Evolutionary conservation across 92 coral and sea anemone genomes (phyloP).

Genomic region (Muricea muricata): DNA sequence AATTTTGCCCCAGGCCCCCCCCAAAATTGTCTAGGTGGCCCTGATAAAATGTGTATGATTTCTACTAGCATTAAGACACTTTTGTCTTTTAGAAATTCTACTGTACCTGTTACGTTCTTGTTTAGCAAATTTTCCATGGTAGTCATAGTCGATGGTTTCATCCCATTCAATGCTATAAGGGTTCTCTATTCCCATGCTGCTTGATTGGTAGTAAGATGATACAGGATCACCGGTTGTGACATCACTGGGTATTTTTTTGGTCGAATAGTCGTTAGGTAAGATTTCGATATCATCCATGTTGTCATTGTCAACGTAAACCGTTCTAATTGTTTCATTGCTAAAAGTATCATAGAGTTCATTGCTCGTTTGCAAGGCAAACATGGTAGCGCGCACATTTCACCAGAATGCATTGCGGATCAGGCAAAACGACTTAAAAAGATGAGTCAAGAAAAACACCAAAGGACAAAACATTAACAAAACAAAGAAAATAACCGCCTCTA

Average conservation of each 20-base stretch:
- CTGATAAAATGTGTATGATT: too few relatives aligned
- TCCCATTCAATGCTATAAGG: conserved; percentile 68
- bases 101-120: background rate
- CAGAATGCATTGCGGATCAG: too few relatives aligned
- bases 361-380: too few relatives aligned
- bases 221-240: background rate
- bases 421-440: too few relatives aligned
- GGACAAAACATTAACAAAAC: too few relatives aligned
- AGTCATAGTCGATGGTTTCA: conserved; percentile 89
- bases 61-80: too few relatives aligned
- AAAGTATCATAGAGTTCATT: background rate
- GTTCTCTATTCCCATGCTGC: background rate
- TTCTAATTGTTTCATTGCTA: background rate
- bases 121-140: background rate
- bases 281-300: background rate
- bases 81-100: too few relatives aligned
- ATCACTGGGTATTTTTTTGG: background rate
- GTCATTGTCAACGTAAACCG: conserved; percentile 35
- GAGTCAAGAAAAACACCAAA: too few relatives aligned
- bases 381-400: too few relatives aligned
- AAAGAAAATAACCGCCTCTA: too few relatives aligned
- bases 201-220: background rate
- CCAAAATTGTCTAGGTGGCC: too few relatives aligned
- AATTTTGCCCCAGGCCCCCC: too few relatives aligned
- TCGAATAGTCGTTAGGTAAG: background rate